Percentiles rank a stretch among this genome's conserved stretches.
These are phyloP conservation scores for Eupeodes luniger DNA, from an alignment of 2,888 invertebrate species.

Conservation along the genomic window DNA sequence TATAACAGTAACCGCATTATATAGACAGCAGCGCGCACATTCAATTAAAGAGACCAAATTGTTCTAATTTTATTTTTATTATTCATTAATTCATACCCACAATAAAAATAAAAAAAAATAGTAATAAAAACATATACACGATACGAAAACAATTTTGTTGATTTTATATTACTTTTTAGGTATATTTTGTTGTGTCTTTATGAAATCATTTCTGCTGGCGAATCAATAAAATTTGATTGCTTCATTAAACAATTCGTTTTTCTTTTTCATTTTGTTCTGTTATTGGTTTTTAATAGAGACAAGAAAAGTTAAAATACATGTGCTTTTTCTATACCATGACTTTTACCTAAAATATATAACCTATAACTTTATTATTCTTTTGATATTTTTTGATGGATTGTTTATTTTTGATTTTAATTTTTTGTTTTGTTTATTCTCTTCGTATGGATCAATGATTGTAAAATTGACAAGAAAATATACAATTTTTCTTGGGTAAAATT, in stretches of 20 bases:
- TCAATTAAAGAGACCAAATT: neutral
- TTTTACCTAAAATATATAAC: neutral
- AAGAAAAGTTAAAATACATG: neutral
- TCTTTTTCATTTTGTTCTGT: neutral
- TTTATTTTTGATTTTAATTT: neutral
- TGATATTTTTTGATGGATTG: neutral
- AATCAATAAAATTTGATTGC: constrained; percentile 32
- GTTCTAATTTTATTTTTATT: constrained; percentile 12
- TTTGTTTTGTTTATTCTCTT: constrained; percentile 1
- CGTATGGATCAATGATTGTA: neutral
- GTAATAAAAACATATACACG: neutral
- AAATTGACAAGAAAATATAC: constrained; percentile 16
- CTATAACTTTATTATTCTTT: neutral
- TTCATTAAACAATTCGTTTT: constrained; percentile 17
- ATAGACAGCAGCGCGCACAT: neutral
- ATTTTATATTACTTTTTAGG: neutral
- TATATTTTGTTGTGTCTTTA: constrained; percentile 22
- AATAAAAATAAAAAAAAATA: neutral
- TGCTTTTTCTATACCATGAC: neutral
- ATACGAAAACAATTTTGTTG: constrained; percentile 8
- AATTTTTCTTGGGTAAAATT: neutral
- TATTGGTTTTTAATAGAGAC: neutral
- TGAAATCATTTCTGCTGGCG: constrained; percentile 5
- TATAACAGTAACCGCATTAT: neutral
- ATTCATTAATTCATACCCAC: neutral